These are phyloP conservation scores for Catamblyrhynchus diadema DNA, from an alignment of 2,797 vertebrate genomes.

Conservation along the genomic window DNA sequence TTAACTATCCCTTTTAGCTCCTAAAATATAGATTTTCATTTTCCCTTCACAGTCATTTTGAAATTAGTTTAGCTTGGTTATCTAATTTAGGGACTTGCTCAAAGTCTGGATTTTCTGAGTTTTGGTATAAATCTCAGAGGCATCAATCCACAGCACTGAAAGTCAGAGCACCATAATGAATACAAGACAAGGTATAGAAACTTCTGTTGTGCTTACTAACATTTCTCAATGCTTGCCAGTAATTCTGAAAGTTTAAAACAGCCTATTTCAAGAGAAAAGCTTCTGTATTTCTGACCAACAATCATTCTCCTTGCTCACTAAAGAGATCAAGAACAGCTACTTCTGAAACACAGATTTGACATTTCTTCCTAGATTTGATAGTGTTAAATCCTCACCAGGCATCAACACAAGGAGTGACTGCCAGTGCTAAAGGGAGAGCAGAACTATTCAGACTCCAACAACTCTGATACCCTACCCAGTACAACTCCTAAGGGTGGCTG, in stretches of 20 bases:
- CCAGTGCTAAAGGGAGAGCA: neutral
- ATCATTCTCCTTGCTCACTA: neutral
- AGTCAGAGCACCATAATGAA: neutral
- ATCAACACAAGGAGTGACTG: accelerated
- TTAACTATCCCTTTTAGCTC: neutral
- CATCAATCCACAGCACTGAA: neutral
- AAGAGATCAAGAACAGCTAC: neutral
- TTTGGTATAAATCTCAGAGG: neutral
- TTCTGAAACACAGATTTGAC: neutral
- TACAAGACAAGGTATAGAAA: neutral
- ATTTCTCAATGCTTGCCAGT: neutral
- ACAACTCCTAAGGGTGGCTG: neutral
- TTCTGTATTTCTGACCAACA: neutral
- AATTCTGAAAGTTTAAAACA: neutral
- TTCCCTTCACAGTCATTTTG: neutral
- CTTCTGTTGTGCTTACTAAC: neutral
- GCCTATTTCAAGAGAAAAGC: neutral
- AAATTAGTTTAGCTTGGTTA: neutral
- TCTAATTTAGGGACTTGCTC: neutral
- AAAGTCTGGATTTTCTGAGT: neutral
- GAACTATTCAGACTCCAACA: neutral
- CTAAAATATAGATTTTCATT: neutral
- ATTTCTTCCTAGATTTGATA: neutral
- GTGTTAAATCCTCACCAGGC: neutral
- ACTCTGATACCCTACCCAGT: neutral